A percentile compares a stretch with the other conserved stretches of the same genome.
Evolutionary conservation across 2,888 invertebrate species (phyloP).

Genomic region (Schizaphis graminum): DNA sequence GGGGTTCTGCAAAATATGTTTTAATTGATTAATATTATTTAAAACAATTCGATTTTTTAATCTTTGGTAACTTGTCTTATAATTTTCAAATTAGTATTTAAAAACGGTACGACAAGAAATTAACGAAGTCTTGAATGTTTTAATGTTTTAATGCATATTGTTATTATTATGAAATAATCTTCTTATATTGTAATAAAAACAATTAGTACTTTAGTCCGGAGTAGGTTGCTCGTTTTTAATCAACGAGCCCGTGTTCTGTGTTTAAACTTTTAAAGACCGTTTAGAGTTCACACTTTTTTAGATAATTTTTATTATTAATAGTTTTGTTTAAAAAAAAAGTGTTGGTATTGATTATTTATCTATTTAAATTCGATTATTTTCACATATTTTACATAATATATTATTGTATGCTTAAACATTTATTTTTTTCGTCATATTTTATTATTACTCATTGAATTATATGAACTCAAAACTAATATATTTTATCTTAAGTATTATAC

Average conservation of each 20-base stretch:
- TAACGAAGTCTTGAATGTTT: background rate
- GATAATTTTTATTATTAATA: background rate
- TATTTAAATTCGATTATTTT: background rate
- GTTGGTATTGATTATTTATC: background rate
- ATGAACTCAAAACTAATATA: background rate
- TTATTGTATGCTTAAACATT: background rate
- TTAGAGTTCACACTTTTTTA: background rate
- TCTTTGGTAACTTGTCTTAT: background rate
- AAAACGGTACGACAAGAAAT: background rate
- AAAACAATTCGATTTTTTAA: too few relatives aligned
- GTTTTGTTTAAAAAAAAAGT: background rate
- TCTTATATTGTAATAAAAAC: background rate
- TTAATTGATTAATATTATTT: background rate
- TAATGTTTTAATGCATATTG: background rate
- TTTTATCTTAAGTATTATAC: background rate
- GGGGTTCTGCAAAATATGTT: background rate
- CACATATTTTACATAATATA: background rate
- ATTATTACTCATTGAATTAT: background rate
- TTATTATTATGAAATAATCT: background rate
- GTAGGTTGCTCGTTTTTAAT: background rate
- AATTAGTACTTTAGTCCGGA: background rate
- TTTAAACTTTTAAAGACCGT: background rate
- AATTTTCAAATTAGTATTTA: background rate
- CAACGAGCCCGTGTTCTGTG: background rate
- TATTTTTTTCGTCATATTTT: background rate